These are phyloP conservation scores for Drosophila neoperkinsi DNA, from an alignment of 2,888 invertebrate species.

Conservation along the genomic window DNA sequence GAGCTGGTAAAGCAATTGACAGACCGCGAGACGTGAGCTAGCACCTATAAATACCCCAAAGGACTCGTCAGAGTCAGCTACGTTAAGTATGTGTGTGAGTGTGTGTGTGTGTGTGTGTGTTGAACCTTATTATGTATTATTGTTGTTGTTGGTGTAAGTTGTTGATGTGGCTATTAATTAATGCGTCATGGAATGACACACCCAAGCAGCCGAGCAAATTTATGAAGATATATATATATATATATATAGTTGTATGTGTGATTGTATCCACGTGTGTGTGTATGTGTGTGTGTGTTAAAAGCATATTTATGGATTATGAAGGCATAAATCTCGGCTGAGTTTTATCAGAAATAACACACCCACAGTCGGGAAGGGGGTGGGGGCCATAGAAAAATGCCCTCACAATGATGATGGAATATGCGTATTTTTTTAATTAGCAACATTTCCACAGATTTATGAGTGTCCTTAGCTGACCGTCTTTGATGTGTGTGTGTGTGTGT, in stretches of 20 bases:
- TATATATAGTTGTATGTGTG: constrained; percentile 24
- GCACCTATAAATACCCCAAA: constrained; percentile 48
- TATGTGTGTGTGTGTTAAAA: constrained; percentile 57
- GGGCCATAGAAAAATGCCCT: constrained; percentile 33
- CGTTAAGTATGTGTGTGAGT: constrained; percentile 19
- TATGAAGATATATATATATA: constrained; percentile 71
- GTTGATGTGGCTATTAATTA: constrained; percentile 83
- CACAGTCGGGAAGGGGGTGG: constrained; percentile 9
- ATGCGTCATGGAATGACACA: constrained; percentile 80
- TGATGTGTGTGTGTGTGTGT: constrained; percentile 26
- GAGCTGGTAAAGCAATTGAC: constrained; percentile 61
- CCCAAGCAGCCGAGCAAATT: constrained; percentile 68
- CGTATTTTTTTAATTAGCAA: constrained; percentile 81
- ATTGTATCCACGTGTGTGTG: constrained; percentile 1
- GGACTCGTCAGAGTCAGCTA: constrained; percentile 63
- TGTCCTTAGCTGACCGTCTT: constrained; percentile 58
- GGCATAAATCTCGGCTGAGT: constrained; percentile 82
- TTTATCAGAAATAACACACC: constrained; percentile 60
- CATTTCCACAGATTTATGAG: constrained; percentile 79
- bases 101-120: constrained; percentile 7
- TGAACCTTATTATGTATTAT: constrained; percentile 48
- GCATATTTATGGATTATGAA: constrained; percentile 81
- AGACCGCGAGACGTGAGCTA: constrained; percentile 68
- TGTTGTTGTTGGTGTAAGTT: constrained; percentile 66
- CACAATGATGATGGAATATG: constrained; percentile 79